Percentiles rank a stretch among this genome's conserved stretches.
phyloP scores from a whole-genome alignment of 2,888 invertebrate genomes.

The Athripsodes cinereus region DNA sequence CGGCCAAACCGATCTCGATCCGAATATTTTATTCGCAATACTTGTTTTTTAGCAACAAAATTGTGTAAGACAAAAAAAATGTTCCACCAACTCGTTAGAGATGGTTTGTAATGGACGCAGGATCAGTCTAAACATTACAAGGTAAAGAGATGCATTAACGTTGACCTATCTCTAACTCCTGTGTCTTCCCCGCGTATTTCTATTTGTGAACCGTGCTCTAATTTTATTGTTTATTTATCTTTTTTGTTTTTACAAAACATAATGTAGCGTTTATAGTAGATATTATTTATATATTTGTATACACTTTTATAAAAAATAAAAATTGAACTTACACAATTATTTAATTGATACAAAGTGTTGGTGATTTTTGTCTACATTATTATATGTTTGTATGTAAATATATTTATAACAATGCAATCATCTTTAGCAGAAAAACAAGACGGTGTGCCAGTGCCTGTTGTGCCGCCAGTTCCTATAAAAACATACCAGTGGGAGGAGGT shows the following conservation, averaged over 20 bases:
- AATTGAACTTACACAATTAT: neutral
- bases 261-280: neutral
- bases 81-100: conserved; percentile 23
- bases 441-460: conserved; percentile 56
- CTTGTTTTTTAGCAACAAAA: conserved; percentile 18
- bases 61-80: conserved; percentile 20
- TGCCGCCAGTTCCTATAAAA: conserved; percentile 65
- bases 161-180: conserved; percentile 15
- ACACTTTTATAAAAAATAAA: neutral
- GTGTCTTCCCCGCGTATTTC: conserved; percentile 2
- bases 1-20: conserved; percentile 31
- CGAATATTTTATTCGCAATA: conserved; percentile 9
- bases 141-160: conserved; percentile 27
- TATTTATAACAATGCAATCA: conserved; percentile 27
- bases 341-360: conserved; percentile 2
- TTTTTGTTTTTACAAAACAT: neutral
- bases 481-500: conserved; percentile 81
- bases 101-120: conserved; percentile 25
- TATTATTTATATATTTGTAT: neutral
- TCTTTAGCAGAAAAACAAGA: conserved; percentile 49
- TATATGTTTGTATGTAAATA: conserved; percentile 1
- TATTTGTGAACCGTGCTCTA: conserved; percentile 8
- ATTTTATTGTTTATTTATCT: conserved; percentile 3
- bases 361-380: conserved; percentile 1
- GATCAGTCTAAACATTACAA: conserved; percentile 24